Evolutionary conservation across 2,797 vertebrate genomes (phyloP), one percentile per base, ranked within the genome.

Genomic region (Hippocampus kuda): DNA sequence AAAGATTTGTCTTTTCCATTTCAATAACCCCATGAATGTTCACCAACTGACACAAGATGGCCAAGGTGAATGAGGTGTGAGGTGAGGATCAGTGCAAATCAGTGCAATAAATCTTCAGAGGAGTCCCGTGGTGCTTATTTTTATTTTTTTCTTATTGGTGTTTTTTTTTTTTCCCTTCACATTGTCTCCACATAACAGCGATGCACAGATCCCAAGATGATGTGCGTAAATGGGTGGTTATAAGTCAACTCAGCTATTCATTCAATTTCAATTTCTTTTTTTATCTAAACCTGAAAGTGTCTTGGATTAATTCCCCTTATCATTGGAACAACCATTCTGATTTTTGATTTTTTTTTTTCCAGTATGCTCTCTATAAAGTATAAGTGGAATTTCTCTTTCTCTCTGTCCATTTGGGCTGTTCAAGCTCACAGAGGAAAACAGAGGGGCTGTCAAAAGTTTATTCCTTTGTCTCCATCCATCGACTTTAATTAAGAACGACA

Each of bases 401-500:
- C 26, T 64, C 27, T 70, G 4, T 70, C 51, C 69, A 38, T 68
- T 53, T 69, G 56, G 59, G 46, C 30, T 78, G 24, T 67, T 74
- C 15, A 5, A 64, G 56, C 66, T 61, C 38, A 56, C 5, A 4
- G 26, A 54, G 56, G 34, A 69, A 78, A 76, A 74, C 60, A 62
- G 46, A 65, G 22, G 9, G n/a, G 66, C 68, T 80, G 76, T 75
- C 71, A 74, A 53, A 79, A 68, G 68, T 70, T 73, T 48, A 48
- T 72, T 38, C 44, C 72, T 74, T 59, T 74, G 74, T 85, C 74
- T 79, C 71, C 76, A 69, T 75, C 70, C 69, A 65, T 77, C 56
- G 68, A 79, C 66, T 82, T 85, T 83, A 82, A 86, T 86, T 86
- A 81, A 70, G 20, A 70, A 70, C 77, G 79, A 85, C 70, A 69